Evolutionary conservation across 2,888 invertebrate genomes (phyloP), one percentile per base, ranked within the genome.

Genomic region (Drosophila bunnanda): DNA sequence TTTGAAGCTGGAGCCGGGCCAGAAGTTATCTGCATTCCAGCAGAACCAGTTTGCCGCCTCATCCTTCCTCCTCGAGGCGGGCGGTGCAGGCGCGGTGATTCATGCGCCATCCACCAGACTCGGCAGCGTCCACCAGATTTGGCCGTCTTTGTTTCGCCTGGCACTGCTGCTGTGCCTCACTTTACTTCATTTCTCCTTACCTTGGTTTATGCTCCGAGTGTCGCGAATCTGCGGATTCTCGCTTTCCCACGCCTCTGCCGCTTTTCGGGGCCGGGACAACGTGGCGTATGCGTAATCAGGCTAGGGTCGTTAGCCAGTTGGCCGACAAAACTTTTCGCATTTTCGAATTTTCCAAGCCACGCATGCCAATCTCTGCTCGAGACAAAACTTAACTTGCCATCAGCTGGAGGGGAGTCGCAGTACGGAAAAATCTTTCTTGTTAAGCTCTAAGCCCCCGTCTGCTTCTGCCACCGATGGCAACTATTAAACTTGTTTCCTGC

Each of bases 1-100:
- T 50, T 48, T 61, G 34, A 52, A 22, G 50, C 50, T 46, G 57
- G 22, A 46, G 53, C 74, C 57, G 59, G 44, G 53, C 70, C 61
- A 85, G 86, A 86, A 78, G 74, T 71, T 86, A 88, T 88, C 89
- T 83, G 83, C 89, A 86, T 88, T 88, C 87, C 89, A 59, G 60
- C 73, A 65, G 52, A 88, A 83, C 87, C 89, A 67, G 89, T 83
- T 83, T 88, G 17, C 43, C 50, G 39, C 48, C 60, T 15, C 56
- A 36, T 48, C 71, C n/a, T 12, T 13, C 46, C 61, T 60, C 75
- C 66, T 46, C 46, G 12, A 74, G 71, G 44, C 25, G 4, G 75
- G 82, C 80, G 71, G 65, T 64, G 78, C 62, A 60, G 59, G 59
- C 59, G 59, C 71, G 88, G 83, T 84, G 83, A 84, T 84, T 84